Evolutionary conservation across 2,888 invertebrate species (phyloP).

Genomic region (Synergus itoensis): DNA sequence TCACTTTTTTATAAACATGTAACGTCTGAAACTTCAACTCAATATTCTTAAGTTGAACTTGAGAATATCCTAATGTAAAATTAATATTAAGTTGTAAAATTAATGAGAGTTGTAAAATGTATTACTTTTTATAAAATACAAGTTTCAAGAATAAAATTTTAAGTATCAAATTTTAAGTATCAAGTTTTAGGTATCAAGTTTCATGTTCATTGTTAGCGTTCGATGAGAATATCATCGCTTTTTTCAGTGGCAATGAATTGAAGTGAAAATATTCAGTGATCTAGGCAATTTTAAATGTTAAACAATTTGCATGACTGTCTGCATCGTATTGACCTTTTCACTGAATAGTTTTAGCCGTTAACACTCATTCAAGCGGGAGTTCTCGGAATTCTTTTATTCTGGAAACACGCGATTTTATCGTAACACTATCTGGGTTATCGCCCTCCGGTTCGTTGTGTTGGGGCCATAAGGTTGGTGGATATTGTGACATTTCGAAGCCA

Average conservation of each 20-base stretch:
- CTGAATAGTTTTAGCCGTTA: conserved; percentile 27
- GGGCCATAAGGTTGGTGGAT: conserved; percentile 8
- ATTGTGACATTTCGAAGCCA: conserved; percentile 10
- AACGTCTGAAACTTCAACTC: too few species aligned
- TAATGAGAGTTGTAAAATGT: too few species aligned
- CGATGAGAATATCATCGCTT: too few species aligned
- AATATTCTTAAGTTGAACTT: too few species aligned
- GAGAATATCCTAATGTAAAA: too few species aligned
- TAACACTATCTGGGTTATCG: neutral
- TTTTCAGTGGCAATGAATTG: conserved; percentile 25
- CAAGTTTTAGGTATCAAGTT: too few species aligned
- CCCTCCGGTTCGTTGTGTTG: neutral
- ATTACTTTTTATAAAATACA: too few species aligned
- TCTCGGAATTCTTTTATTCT: conserved; percentile 18
- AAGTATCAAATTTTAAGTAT: too few species aligned
- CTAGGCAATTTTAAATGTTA: neutral
- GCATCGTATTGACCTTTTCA: conserved; percentile 20
- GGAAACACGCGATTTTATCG: conserved; percentile 16
- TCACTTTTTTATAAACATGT: too few species aligned
- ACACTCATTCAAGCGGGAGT: conserved; percentile 25
- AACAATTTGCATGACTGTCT: conserved; percentile 16
- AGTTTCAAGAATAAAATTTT: too few species aligned
- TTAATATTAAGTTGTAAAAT: too few species aligned
- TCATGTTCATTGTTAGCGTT: too few species aligned
- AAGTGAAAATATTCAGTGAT: conserved; percentile 15